Evolutionary conservation across 2,797 vertebrate genomes (phyloP).

Genomic region (Lagodon rhomboides): DNA sequence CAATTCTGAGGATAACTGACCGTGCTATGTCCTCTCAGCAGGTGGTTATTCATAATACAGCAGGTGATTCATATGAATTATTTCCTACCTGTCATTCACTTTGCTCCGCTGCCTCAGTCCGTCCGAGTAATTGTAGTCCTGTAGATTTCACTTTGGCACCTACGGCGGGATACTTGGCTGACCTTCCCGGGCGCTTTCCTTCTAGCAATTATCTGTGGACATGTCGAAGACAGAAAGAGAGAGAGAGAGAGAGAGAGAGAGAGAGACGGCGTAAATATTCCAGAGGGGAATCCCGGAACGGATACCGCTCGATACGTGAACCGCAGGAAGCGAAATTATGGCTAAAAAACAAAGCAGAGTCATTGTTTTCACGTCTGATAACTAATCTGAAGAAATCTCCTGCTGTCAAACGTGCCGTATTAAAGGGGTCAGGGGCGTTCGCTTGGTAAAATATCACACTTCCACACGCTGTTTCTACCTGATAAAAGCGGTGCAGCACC

Average conservation of each 20-base stretch:
- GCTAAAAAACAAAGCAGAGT: background rate
- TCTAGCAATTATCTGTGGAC: slow-evolving; percentile 79
- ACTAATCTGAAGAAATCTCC: slow-evolving; percentile 10
- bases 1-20: slow-evolving; percentile 78
- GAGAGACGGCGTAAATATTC: slow-evolving; percentile 66
- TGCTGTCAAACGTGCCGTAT: background rate
- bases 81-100: slow-evolving; percentile 85
- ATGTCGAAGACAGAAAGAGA: slow-evolving; percentile 33
- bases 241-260: too few relatives aligned
- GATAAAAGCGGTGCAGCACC: slow-evolving; percentile 39
- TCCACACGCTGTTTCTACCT: slow-evolving; percentile 29
- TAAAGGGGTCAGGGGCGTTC: background rate
- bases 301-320: slow-evolving; percentile 17
- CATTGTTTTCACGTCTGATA: background rate
- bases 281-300: slow-evolving; percentile 60
- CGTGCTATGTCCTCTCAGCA: slow-evolving; percentile 77
- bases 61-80: slow-evolving; percentile 81
- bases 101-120: slow-evolving; percentile 68
- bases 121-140: slow-evolving; percentile 79
- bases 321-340: slow-evolving; percentile 19
- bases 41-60: slow-evolving; percentile 81
- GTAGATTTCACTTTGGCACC: slow-evolving; percentile 80
- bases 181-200: slow-evolving; percentile 77
- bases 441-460: slow-evolving; percentile 9
- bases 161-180: slow-evolving; percentile 77